Evolutionary conservation across 2,888 invertebrate genomes (phyloP).

Genomic region (Oscheius myriophilus): DNA sequence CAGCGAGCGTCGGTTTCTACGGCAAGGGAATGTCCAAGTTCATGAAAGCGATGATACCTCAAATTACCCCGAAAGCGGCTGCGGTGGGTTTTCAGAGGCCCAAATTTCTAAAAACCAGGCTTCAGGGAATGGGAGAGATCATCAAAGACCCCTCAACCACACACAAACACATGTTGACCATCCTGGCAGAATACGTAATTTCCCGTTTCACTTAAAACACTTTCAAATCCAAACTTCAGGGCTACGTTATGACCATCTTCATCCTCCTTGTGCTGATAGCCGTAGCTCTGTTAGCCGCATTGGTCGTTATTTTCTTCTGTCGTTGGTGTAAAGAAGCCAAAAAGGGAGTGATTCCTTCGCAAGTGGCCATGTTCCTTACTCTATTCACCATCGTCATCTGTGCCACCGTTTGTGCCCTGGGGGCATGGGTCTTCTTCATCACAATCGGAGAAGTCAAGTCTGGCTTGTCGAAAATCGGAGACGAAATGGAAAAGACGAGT

Average conservation of each 20-base stretch:
- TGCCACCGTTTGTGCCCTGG: not conserved
- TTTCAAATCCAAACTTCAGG: too few relatives aligned
- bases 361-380: not conserved
- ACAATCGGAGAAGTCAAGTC: slow-evolving; percentile 1
- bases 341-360: not conserved
- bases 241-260: not conserved
- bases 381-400: not conserved
- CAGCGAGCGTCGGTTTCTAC: slow-evolving; percentile 4
- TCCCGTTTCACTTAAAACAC: too few relatives aligned
- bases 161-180: not conserved
- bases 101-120: too few relatives aligned
- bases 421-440: slow-evolving; percentile 7
- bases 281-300: not conserved
- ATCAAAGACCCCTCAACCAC: not conserved
- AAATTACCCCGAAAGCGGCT: not conserved
- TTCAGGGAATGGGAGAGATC: slow-evolving; percentile 6
- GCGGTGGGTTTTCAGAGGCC: too few relatives aligned
- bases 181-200: not conserved
- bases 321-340: slow-evolving; percentile 5
- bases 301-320: not conserved
- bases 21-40: not conserved
- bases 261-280: not conserved
- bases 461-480: not conserved
- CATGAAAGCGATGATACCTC: slow-evolving; percentile 6
- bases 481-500: not conserved